Evolutionary conservation across 2,113 vertebrate genomes (phyloP), one percentile per base, ranked within the genome.

Genomic region (Paralichthys olivaceus): DNA sequence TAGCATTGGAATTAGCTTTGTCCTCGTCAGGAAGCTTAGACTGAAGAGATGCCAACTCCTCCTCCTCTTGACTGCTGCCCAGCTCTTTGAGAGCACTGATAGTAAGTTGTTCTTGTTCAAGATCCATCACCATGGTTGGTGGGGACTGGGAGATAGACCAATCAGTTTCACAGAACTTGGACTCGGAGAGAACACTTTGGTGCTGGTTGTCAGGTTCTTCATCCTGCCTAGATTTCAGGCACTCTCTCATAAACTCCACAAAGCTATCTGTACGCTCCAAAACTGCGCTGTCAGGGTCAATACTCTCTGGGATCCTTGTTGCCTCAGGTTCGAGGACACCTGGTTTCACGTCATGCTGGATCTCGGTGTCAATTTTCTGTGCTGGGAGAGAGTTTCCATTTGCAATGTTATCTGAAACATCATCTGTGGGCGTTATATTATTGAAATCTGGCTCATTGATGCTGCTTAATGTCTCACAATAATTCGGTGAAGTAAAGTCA

Each of bases 31-130:
- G 69, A 75, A 54, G 40, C 12, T 67, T 67, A 1, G 72, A 22
- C 20, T 69, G 80, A 14, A 77, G 45, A 64, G 68, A 58, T 0
- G 4, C 20, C 0, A 0, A 5, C 37, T 51, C 74, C 2, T 80
- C 72, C 14, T 80, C 82, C 2, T 94, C 91, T 20, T 90, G 92
- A 80, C 92, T 90, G 82, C 85, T 89, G 25, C 83, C 92, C 28
- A 95, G 72, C 74, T 96, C 95, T 90, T 94, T 94, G 28, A 96
- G 93, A 47, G 95, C 95, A 87, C 63, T 93, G 81, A 97, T 96
- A 0, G 96, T 96, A 23, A 96, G 92, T 34, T 77, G 80, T 32
- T 97, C 96, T 72, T 96, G 95, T 63, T 96, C 96, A 53, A 96
- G 78, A 66, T 96, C 94, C 65, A 94, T 91, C 63, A 91, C 83